A percentile compares a stretch with the other conserved stretches of the same genome.
Conservation (phyloP, 2,113 vertebrate genomes). For the Eptesicus fuscus region DNA sequence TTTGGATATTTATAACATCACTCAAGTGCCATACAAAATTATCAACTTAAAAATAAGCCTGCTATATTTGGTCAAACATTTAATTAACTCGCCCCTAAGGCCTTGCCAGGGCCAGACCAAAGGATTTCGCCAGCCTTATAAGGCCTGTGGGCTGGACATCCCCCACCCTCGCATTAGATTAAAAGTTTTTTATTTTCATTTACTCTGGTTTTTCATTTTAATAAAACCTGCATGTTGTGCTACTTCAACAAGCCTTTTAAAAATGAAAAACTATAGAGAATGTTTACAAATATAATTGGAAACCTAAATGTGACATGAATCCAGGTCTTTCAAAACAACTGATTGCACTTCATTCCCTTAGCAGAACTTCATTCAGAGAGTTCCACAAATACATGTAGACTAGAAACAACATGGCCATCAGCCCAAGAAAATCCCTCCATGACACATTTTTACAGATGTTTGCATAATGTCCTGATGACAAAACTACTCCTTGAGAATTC, state of each 20-base stretch:
- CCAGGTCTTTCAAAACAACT: neutral
- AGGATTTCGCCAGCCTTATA: too few relatives aligned
- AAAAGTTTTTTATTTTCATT: neutral
- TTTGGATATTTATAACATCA: too few relatives aligned
- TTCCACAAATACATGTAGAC: neutral
- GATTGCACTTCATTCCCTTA: neutral
- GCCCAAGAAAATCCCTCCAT: neutral
- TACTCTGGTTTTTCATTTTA: conserved; percentile 6
- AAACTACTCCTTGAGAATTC: neutral
- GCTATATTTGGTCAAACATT: too few relatives aligned
- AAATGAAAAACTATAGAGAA: neutral
- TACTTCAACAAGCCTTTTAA: neutral
- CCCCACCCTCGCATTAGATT: neutral
- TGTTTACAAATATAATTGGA: neutral
- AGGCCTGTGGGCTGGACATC: too few relatives aligned
- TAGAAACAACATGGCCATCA: neutral
- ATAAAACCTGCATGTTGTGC: neutral
- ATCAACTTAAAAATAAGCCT: too few relatives aligned
- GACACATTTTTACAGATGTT: neutral
- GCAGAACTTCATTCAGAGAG: neutral
- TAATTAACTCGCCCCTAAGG: too few relatives aligned
- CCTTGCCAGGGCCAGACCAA: too few relatives aligned
- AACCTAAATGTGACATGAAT: conserved; percentile 10
- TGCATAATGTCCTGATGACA: neutral
- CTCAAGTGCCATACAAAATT: too few relatives aligned